Evolutionary conservation across 1,140 invertebrate genomes (phyloP).

Genomic region (Neodiprion virginianus): DNA sequence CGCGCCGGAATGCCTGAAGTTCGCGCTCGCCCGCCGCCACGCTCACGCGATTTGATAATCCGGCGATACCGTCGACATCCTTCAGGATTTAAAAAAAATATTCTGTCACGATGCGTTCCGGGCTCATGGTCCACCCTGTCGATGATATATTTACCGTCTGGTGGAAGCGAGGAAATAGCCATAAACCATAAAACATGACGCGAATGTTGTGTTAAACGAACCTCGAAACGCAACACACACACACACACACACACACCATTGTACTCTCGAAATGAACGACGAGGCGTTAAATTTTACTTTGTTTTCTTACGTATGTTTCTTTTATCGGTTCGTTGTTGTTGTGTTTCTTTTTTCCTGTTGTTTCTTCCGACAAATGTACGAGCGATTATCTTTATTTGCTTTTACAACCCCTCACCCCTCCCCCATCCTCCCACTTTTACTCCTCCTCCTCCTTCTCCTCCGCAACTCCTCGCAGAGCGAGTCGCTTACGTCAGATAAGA

Average conservation of each 20-base stretch:
- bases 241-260: too few species aligned
- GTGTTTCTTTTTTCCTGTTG: too few species aligned
- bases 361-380: too few species aligned
- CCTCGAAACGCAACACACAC: too few species aligned
- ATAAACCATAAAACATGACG: too few species aligned
- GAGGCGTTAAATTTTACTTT: too few species aligned
- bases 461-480: conserved; percentile 15
- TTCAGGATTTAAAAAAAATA: neutral
- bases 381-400: too few species aligned
- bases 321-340: too few species aligned
- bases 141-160: neutral
- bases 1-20: neutral
- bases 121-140: neutral
- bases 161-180: neutral
- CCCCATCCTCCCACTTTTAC: conserved; percentile 28
- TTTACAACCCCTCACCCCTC: conserved; percentile 11
- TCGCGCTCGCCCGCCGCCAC: neutral
- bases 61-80: neutral
- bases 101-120: neutral
- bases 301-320: too few species aligned
- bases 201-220: too few species aligned
- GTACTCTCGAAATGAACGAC: too few species aligned
- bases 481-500: conserved; percentile 8
- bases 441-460: conserved; percentile 14
- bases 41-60: neutral